These are phyloP conservation scores for Pantherophis vulpinus DNA, from an alignment of 2,797 vertebrate species.

Conservation along the genomic window DNA sequence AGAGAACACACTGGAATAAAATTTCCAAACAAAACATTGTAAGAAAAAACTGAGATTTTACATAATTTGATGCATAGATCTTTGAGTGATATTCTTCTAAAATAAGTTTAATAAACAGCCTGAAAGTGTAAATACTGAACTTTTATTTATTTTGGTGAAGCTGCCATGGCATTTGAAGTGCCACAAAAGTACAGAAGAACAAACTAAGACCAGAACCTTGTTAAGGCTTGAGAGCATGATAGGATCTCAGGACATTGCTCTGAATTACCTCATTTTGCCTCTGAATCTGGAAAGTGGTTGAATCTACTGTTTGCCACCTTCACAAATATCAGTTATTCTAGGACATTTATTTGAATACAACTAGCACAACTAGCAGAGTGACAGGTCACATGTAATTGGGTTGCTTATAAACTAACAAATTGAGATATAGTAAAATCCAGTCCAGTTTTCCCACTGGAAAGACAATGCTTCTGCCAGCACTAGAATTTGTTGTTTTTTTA, in stretches of 20 bases:
- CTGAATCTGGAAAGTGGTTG: neutral
- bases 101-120: neutral
- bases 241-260: neutral
- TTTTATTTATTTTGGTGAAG: neutral
- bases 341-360: neutral
- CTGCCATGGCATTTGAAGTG: neutral
- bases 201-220: neutral
- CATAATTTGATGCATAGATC: neutral
- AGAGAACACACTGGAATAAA: neutral
- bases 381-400: neutral
- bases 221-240: neutral
- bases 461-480: neutral
- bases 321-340: neutral
- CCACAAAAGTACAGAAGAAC: neutral
- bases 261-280: neutral
- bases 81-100: neutral
- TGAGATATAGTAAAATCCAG: neutral
- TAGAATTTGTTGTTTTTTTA: neutral
- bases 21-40: neutral
- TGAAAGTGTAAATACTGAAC: neutral
- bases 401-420: neutral
- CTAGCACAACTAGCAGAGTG: neutral
- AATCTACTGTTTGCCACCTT: neutral
- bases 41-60: neutral
- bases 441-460: neutral